Conservation (phyloP, 2,888 invertebrate species). For the Morinoia aosen region DNA sequence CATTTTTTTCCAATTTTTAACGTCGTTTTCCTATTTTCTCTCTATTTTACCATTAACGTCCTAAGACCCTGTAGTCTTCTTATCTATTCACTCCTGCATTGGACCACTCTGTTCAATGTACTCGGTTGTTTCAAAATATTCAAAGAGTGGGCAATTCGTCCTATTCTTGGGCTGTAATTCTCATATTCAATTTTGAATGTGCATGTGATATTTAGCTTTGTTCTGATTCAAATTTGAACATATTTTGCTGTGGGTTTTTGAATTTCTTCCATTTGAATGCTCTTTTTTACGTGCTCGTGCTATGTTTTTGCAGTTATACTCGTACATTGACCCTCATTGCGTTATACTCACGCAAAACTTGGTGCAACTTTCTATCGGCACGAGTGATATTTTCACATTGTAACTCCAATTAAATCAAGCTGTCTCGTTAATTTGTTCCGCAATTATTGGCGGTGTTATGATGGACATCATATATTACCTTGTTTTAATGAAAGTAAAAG, state of each 20-base stretch:
- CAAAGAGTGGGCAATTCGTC: background rate
- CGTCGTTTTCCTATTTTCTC: no score
- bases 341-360: background rate
- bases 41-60: no score
- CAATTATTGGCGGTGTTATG: background rate
- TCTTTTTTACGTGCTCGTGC: background rate
- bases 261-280: no score
- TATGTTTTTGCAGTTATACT: background rate
- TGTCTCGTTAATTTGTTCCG: background rate
- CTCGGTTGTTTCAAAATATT: background rate
- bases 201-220: no score
- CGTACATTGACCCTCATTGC: background rate
- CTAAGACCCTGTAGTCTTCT: no score
- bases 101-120: background rate
- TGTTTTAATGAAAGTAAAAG: background rate
- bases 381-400: background rate
- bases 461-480: background rate
- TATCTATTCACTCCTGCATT: no score
- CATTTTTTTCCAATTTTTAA: no score
- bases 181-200: no score
- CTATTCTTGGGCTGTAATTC: no score
- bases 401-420: background rate
- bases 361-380: background rate
- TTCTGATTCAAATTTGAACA: no score
- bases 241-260: no score